These are phyloP conservation scores for Athene noctua DNA, from an alignment of 2,113 vertebrate genomes.

Conservation along the genomic window DNA sequence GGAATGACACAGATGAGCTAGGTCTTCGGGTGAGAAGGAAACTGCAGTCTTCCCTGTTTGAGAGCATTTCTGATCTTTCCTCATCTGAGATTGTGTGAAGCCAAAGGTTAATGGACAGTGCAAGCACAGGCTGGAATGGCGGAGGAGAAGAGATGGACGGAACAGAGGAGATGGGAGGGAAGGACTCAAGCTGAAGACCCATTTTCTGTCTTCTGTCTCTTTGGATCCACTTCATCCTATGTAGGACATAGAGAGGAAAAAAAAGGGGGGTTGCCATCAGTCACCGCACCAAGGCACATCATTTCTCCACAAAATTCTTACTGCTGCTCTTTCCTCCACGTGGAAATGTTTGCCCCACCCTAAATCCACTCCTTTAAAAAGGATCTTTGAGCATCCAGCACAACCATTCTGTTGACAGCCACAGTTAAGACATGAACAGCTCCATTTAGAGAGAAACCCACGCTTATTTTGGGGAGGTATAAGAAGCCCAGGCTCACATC, in stretches of 20 bases:
- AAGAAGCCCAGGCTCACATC: background rate
- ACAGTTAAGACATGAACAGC: rapidly evolving
- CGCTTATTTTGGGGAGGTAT: rapidly evolving
- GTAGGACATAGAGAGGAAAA: background rate
- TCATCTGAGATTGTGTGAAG: constrained; percentile 61
- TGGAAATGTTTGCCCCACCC: background rate
- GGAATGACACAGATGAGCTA: background rate
- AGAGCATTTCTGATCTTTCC: constrained; percentile 45
- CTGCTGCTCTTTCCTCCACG: background rate
- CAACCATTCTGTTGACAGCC: background rate
- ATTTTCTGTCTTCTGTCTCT: constrained; percentile 81
- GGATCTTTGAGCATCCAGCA: background rate
- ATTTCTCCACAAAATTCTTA: background rate
- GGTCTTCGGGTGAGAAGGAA: background rate
- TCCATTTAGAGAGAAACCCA: background rate
- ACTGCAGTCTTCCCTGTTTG: constrained; percentile 11
- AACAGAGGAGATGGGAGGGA: constrained; percentile 2
- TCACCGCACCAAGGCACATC: background rate
- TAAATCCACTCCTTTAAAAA: background rate
- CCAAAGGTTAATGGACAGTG: constrained; percentile 52
- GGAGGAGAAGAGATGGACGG: constrained; percentile 52
- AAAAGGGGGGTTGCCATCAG: background rate
- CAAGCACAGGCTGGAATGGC: constrained; percentile 64
- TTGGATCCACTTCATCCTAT: constrained; percentile 80
- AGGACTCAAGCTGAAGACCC: constrained; percentile 77